A percentile compares a stretch with the other conserved stretches of the same genome.
Conservation (phyloP, 2,797 vertebrate genomes). For the Sebastes cheni region DNA sequence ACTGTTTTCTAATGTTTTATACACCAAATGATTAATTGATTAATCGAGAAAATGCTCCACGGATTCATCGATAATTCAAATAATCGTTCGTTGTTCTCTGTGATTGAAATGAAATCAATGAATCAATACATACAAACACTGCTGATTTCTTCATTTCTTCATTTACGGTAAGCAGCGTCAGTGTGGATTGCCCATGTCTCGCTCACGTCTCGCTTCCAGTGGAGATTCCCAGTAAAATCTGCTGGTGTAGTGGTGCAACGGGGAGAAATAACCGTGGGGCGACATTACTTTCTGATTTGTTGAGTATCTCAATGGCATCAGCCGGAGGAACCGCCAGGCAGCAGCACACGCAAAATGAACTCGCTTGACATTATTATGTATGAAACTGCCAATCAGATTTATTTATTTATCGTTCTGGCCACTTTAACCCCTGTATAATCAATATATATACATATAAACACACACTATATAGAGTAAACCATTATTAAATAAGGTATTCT, state of each 20-base stretch:
- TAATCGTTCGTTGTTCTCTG: background rate
- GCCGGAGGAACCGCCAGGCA: background rate
- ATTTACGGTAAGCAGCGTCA: background rate
- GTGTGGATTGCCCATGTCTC: background rate
- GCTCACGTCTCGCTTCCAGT: background rate
- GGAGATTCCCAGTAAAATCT: background rate
- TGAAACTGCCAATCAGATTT: background rate
- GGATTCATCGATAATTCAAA: background rate
- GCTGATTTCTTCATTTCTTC: too few relatives aligned
- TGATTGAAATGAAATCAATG: background rate
- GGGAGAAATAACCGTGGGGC: background rate
- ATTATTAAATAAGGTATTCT: background rate
- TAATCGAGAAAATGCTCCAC: background rate
- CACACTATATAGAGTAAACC: background rate
- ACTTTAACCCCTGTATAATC: background rate
- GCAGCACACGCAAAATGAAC: background rate
- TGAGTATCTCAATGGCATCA: background rate
- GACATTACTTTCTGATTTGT: background rate
- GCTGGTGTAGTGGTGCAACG: background rate
- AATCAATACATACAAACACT: background rate
- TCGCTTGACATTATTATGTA: background rate
- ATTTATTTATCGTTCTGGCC: background rate
- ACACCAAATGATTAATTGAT: background rate
- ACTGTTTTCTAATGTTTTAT: too few relatives aligned
- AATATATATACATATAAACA: too few relatives aligned